Conservation (phyloP, 2,888 invertebrate species). For the Amiota mariae region DNA sequence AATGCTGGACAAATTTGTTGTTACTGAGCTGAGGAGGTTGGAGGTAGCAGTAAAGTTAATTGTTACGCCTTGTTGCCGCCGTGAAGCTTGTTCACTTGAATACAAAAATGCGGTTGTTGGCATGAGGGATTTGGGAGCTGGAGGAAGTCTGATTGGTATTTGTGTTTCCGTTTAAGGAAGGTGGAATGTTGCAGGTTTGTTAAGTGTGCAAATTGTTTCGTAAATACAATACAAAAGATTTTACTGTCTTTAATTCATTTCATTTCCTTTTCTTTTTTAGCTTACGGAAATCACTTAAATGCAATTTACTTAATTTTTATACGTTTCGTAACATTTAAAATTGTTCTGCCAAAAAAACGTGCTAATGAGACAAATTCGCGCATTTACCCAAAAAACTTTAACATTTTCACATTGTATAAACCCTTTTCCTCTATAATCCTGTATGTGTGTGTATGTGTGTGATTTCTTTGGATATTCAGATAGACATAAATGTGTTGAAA, state of each 20-base stretch:
- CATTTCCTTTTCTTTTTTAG: not conserved
- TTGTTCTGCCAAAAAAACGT: not conserved
- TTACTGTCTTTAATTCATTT: conserved; percentile 36
- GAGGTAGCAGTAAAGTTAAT: conserved; percentile 9
- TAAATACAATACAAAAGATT: conserved; percentile 41
- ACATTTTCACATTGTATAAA: no score
- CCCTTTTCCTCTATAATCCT: no score
- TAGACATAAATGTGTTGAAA: not conserved
- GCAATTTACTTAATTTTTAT: not conserved
- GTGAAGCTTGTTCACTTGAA: not conserved
- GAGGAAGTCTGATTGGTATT: not conserved
- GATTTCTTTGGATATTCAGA: no score
- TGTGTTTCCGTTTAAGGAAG: conserved; percentile 44
- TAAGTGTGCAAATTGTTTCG: conserved; percentile 57
- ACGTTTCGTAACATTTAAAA: not conserved
- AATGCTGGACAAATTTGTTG: conserved; percentile 14
- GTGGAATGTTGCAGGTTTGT: conserved; percentile 53
- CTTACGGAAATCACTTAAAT: conserved; percentile 19
- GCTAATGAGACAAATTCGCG: not conserved
- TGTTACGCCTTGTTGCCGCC: conserved; percentile 1
- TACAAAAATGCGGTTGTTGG: not conserved
- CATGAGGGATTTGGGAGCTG: not conserved
- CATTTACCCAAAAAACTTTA: not conserved
- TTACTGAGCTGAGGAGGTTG: not conserved
- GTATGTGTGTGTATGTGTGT: no score